Base-by-base conservation (phyloP, 1,140 invertebrate genomes). In the Maconellicoccus hirsutus region DNA sequence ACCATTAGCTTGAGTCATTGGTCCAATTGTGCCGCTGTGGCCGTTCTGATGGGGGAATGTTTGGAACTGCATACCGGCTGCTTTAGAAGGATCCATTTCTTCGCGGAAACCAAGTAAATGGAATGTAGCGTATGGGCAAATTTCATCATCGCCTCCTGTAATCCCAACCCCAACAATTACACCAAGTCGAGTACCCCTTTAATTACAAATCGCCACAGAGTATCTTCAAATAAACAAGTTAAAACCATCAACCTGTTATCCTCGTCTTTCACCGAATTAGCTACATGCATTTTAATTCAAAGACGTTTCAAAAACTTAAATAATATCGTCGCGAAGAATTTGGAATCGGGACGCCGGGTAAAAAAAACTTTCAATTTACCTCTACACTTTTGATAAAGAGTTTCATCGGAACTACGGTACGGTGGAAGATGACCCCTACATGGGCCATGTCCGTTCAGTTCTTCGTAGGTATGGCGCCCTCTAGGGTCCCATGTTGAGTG, bases 71-170 rank as follows among this genome's bases (percentile, higher is more conserved):
- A 88, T 86, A 1, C 74, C 75, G 39, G 70, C 70, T 25, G 89
- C 89, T 81, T 93, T 93, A 78, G 84, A 89, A 19, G 92, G 91
- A 79, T 94, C 92, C 90, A 94, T 93, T 85, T 95, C 92, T 79
- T 95, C 92, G 74, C 92, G 89, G 88, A 95, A 94, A 75, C 92
- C 92, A 69, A 95, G 84, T 74, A 95, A 83, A 79, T 95, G 92
- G 88, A 95, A 95, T 16, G 92, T 95, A 1, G 92, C 92, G 80
- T 95, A 95, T 14, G 92, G 92, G 80, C 92, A 94, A 78, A 94
- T 94, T 80, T 95, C 92, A 79, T 94, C 92, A 86, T 93, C 92
- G 79, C 29, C 29, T 33, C 29, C 4, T 33, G 29, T 33, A 33
- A 12, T 33, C 29, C 29, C 4, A 33, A 33, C n/a, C n/a, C n/a